These are phyloP conservation scores for Dynastes hyllus DNA, from an alignment of 2,888 invertebrate genomes.

Conservation along the genomic window DNA sequence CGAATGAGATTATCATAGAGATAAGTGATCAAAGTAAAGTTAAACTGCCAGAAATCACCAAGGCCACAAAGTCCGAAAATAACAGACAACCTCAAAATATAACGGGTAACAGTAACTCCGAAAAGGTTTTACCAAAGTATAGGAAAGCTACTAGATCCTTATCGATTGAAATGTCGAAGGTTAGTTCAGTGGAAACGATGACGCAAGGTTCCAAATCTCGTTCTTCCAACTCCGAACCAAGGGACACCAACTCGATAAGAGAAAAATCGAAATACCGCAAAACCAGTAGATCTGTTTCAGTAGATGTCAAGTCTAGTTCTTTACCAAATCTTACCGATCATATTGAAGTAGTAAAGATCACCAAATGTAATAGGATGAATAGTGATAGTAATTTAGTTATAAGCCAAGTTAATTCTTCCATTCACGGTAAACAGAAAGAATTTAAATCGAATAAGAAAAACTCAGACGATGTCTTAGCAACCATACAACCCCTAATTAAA, in stretches of 20 bases:
- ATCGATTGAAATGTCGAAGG: neutral
- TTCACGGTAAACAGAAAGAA: neutral
- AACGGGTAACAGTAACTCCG: neutral
- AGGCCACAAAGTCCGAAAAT: too few relatives aligned
- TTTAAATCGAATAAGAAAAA: neutral
- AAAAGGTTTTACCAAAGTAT: neutral
- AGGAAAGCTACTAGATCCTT: slow-evolving; percentile 2
- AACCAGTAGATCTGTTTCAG: neutral
- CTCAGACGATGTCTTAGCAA: neutral
- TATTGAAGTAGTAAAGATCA: neutral
- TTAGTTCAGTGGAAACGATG: neutral
- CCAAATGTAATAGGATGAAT: neutral
- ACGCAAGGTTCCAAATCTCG: neutral
- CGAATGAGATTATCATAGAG: too few relatives aligned
- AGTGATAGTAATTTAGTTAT: neutral
- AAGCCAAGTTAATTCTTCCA: neutral
- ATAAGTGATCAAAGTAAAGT: too few relatives aligned
- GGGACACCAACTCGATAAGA: neutral
- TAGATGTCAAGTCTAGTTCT: neutral
- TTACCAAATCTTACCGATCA: neutral
- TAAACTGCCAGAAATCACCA: too few relatives aligned
- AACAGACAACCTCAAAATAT: neutral
- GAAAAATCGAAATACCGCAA: neutral
- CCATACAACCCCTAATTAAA: too few relatives aligned
- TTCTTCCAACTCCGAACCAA: neutral